Conservation (phyloP, 30 jellyfish, hydroid and myxozoan genomes). For the Turritopsis rubra region DNA sequence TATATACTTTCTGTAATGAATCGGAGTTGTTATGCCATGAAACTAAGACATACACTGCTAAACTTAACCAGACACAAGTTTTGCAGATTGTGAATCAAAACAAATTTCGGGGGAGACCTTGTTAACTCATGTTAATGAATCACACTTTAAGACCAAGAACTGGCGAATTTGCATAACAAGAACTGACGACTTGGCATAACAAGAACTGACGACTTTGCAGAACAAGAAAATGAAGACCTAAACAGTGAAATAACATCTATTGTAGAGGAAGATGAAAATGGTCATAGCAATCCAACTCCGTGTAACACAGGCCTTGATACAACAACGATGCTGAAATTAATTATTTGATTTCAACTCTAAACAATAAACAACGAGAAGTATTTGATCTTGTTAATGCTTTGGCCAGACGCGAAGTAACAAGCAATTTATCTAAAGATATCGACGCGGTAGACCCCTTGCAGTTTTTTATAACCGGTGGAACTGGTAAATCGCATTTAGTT, state of each 20-base stretch:
- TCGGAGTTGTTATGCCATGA: neutral
- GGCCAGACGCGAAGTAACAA: neutral
- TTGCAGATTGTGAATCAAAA: conserved; percentile 14
- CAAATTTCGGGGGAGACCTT: conserved; percentile 10
- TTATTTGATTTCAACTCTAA: neutral
- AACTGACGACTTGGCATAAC: too few species aligned
- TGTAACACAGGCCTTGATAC: neutral
- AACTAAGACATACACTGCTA: neutral
- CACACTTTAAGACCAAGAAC: conserved; percentile 18
- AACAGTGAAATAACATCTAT: neutral
- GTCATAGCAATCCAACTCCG: neutral
- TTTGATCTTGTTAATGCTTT: neutral
- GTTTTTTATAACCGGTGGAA: conserved; percentile 20
- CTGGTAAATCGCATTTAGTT: conserved; percentile 20
- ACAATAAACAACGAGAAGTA: neutral
- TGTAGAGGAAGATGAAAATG: neutral
- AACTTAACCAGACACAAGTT: conserved; percentile 11
- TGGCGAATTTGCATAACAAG: conserved; percentile 13
- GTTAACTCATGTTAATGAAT: neutral
- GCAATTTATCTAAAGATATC: neutral
- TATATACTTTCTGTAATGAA: neutral
- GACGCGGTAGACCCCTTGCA: neutral
- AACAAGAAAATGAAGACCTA: neutral
- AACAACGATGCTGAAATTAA: neutral
- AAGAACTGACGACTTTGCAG: conserved; percentile 17